phyloP scores from a whole-genome alignment of 2,888 invertebrate genomes.

The Dichetophora obliterata region DNA sequence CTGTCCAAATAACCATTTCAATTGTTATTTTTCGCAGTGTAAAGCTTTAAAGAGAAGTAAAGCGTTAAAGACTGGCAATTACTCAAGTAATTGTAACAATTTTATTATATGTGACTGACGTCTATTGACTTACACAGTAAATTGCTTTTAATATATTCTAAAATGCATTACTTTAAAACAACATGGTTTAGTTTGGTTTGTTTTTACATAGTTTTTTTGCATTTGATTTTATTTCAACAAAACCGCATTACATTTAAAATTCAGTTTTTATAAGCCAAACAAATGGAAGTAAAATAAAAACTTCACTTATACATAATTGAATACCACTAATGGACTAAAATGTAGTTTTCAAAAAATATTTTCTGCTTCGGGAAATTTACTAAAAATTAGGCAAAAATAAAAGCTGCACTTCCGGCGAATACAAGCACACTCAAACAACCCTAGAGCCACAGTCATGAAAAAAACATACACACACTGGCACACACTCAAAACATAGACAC shows the following conservation, averaged over 20 bases:
- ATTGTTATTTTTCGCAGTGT: too few species aligned
- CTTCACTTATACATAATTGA: conserved; percentile 20
- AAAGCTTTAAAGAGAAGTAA: too few species aligned
- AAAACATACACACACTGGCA: not conserved
- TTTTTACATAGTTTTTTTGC: too few species aligned
- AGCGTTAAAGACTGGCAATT: too few species aligned
- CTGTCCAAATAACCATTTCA: too few species aligned
- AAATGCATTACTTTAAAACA: too few species aligned
- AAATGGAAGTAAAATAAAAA: not conserved
- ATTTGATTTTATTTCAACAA: not conserved
- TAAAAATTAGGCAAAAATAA: conserved; percentile 10
- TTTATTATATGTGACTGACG: too few species aligned
- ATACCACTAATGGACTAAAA: conserved; percentile 28
- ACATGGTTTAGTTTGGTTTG: too few species aligned
- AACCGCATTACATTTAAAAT: not conserved
- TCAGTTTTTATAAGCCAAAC: not conserved
- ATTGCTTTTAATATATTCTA: too few species aligned
- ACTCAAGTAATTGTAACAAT: too few species aligned
- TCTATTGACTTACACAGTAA: too few species aligned
- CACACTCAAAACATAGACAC: not conserved
- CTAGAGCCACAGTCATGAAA: not conserved
- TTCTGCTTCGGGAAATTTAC: not conserved
- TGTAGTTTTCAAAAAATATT: not conserved
- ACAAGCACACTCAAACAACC: not conserved
- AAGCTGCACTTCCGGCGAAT: conserved; percentile 1